Percentiles rank a stretch among this genome's conserved stretches.
phyloP scores from a whole-genome alignment of 2,888 invertebrate species.

The Chrysodeixis includens region DNA sequence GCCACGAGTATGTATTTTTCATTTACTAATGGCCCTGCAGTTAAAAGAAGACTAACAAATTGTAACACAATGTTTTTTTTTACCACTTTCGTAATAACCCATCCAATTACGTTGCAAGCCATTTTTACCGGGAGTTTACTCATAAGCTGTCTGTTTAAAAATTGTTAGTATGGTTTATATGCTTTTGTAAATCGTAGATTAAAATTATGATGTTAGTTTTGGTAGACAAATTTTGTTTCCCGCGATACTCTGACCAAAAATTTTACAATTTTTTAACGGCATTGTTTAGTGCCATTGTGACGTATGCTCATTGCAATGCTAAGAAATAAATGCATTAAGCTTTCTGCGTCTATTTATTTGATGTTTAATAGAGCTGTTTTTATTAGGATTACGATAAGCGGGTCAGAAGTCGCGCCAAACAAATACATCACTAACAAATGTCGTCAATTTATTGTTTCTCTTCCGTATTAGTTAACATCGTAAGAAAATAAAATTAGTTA shows the following conservation, averaged over 20 bases:
- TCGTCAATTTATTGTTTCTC: neutral
- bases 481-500: neutral
- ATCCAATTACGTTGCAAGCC: conserved; percentile 34
- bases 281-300: no score
- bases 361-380: conserved; percentile 14
- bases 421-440: neutral
- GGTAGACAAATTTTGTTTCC: no score
- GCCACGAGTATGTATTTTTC: conserved; percentile 32
- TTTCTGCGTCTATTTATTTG: neutral
- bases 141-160: no score
- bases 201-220: no score
- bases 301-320: no score
- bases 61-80: conserved; percentile 34
- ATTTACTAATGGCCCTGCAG: conserved; percentile 48
- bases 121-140: neutral
- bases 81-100: conserved; percentile 24
- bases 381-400: conserved; percentile 21
- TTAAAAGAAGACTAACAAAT: conserved; percentile 43
- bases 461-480: neutral
- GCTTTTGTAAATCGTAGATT: no score
- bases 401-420: conserved; percentile 9
- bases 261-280: no score
- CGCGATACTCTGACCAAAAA: no score
- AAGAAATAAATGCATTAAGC: neutral
- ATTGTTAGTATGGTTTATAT: no score